These are phyloP conservation scores for Agrochola litura DNA, from an alignment of 2,888 invertebrate genomes.

Conservation along the genomic window DNA sequence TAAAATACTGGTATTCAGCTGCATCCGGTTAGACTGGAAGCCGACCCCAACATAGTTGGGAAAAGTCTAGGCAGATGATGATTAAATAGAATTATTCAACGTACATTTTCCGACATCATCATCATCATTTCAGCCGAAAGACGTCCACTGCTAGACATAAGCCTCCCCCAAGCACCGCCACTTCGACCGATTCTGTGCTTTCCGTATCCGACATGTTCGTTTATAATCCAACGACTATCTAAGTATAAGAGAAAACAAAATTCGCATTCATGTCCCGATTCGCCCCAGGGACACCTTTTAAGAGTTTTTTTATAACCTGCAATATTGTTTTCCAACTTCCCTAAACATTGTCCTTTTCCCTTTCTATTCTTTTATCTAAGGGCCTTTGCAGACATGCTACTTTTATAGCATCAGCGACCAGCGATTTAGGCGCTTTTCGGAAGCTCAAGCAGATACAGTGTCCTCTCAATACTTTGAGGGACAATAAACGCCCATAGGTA, in stretches of 20 bases:
- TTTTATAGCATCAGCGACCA: background rate
- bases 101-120: background rate
- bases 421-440: background rate
- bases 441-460: background rate
- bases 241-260: background rate
- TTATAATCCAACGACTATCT: background rate
- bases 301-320: slow-evolving; percentile 67
- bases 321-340: slow-evolving; percentile 68
- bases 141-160: no score
- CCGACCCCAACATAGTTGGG: no score
- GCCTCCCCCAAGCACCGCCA: no score
- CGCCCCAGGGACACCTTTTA: slow-evolving; percentile 54
- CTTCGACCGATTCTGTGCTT: no score
- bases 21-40: no score
- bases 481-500: no score
- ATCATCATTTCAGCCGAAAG: no score
- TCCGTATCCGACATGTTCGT: background rate
- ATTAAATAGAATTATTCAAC: background rate
- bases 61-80: background rate
- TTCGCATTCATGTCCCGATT: slow-evolving; percentile 44
- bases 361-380: slow-evolving; percentile 13
- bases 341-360: slow-evolving; percentile 36
- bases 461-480: no score
- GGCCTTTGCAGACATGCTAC: background rate
- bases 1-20: no score